Evolutionary conservation across 2,888 invertebrate species (phyloP).

Genomic region (Thecophora atra): DNA sequence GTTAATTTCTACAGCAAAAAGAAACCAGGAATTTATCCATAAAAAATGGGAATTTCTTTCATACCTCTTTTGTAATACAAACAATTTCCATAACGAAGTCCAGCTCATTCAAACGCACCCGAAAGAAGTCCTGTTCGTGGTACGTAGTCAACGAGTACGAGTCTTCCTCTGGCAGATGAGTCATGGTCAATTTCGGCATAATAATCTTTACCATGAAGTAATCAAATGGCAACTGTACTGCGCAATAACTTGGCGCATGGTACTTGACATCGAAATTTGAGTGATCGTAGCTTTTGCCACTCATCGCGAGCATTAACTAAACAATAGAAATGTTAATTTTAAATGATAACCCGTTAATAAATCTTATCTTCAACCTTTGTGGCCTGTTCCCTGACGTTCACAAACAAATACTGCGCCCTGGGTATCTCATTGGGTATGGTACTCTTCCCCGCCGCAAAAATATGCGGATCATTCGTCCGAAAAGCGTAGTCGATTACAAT

Average conservation of each 20-base stretch:
- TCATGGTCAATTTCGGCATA: slow-evolving; percentile 51
- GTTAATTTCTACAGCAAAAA: neutral
- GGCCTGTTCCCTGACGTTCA: slow-evolving; percentile 50
- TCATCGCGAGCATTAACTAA: slow-evolving; percentile 41
- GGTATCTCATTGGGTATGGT: slow-evolving; percentile 35
- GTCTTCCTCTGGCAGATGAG: slow-evolving; percentile 47
- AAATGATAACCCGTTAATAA: neutral
- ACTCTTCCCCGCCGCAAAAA: slow-evolving; percentile 54
- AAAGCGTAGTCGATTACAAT: slow-evolving; percentile 50
- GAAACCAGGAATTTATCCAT: no score
- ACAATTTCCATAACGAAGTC: slow-evolving; percentile 54
- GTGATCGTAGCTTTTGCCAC: neutral
- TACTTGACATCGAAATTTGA: slow-evolving; percentile 47
- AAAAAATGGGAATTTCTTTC: no score
- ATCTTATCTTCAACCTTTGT: slow-evolving; percentile 48
- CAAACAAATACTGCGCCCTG: slow-evolving; percentile 50
- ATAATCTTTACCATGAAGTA: slow-evolving; percentile 49
- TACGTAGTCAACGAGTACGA: slow-evolving; percentile 49
- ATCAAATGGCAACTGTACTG: slow-evolving; percentile 48
- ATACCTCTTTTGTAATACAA: slow-evolving; percentile 52
- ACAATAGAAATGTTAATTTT: slow-evolving; percentile 46
- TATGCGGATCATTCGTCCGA: slow-evolving; percentile 49
- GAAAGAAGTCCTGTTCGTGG: slow-evolving; percentile 52
- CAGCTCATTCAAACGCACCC: slow-evolving; percentile 49
- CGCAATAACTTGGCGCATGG: slow-evolving; percentile 44